Percentiles rank a stretch among this genome's conserved stretches.
These are phyloP conservation scores for Mythimna vitellina DNA, from an alignment of 2,888 invertebrate genomes.

Conservation along the genomic window DNA sequence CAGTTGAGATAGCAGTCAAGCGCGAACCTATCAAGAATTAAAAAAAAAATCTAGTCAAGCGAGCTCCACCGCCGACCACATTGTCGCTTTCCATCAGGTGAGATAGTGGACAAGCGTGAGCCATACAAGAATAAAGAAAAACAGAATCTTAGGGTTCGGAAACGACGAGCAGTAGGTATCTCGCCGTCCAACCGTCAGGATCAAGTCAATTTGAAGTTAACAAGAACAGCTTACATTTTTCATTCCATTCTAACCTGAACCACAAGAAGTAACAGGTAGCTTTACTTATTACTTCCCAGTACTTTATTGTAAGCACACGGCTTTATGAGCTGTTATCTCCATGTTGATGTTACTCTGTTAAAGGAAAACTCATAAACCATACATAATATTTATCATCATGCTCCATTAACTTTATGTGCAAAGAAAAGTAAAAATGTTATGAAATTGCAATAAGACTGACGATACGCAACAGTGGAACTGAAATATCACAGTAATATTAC, in stretches of 20 bases:
- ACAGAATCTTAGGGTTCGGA: no score
- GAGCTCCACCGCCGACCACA: no score
- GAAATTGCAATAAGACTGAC: slow-evolving; percentile 17
- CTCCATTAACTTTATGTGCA: slow-evolving; percentile 41
- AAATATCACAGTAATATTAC: neutral
- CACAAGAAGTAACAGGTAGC: slow-evolving; percentile 24
- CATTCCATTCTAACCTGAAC: neutral
- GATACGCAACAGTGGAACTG: neutral
- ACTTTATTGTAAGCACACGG: slow-evolving; percentile 14
- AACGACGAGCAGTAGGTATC: no score
- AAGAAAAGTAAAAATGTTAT: slow-evolving; percentile 44
- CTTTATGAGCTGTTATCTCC: slow-evolving; percentile 43
- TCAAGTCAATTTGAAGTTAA: no score
- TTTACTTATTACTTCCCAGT: neutral
- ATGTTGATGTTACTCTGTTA: slow-evolving; percentile 33
- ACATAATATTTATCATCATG: slow-evolving; percentile 50
- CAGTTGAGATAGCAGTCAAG: no score
- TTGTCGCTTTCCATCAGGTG: no score
- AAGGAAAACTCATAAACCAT: slow-evolving; percentile 49
- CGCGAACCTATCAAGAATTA: no score
- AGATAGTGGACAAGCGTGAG: no score
- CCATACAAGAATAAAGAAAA: no score
- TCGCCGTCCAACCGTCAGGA: no score
- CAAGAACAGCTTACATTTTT: no score
- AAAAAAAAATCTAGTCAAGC: no score